These are phyloP conservation scores for Orbicella faveolata DNA, from an alignment of 64 coral and sea anemone genomes.

Conservation along the genomic window DNA sequence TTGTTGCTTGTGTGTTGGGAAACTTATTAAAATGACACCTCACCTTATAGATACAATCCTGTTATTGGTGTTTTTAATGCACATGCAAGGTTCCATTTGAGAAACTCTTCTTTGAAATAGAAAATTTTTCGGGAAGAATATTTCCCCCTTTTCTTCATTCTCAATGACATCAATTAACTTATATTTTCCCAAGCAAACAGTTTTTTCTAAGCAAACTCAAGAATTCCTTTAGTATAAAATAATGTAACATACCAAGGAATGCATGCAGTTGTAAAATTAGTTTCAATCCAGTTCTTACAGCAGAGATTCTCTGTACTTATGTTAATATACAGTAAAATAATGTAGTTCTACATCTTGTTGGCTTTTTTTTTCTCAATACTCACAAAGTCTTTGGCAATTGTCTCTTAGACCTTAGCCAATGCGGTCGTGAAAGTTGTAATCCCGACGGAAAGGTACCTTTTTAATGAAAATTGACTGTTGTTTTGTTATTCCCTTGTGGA, in stretches of 20 bases:
- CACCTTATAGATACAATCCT: too few relatives aligned
- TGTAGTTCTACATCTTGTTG: constrained; percentile 14
- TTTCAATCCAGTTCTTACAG: background rate
- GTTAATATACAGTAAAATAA: background rate
- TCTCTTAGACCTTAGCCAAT: constrained; percentile 99
- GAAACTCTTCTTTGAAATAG: too few relatives aligned
- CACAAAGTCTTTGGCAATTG: constrained; percentile 99
- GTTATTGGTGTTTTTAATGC: too few relatives aligned
- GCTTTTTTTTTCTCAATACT: constrained; percentile 80
- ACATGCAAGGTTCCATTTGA: too few relatives aligned
- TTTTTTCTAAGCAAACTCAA: background rate
- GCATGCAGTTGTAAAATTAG: background rate
- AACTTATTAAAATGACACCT: too few relatives aligned
- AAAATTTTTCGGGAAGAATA: too few relatives aligned
- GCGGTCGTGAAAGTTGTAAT: constrained; percentile 99
- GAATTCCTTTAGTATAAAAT: too few relatives aligned
- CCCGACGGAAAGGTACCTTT: constrained; percentile 99
- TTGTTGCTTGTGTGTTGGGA: too few relatives aligned
- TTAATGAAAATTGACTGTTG: constrained; percentile 47
- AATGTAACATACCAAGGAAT: background rate
- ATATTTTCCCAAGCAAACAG: background rate
- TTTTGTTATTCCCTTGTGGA: constrained; percentile 43
- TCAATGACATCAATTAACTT: too few relatives aligned
- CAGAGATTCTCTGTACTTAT: background rate
- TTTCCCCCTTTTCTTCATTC: too few relatives aligned